Base-by-base conservation (phyloP, 2,113 vertebrate genomes). In the Pan paniscus region DNA sequence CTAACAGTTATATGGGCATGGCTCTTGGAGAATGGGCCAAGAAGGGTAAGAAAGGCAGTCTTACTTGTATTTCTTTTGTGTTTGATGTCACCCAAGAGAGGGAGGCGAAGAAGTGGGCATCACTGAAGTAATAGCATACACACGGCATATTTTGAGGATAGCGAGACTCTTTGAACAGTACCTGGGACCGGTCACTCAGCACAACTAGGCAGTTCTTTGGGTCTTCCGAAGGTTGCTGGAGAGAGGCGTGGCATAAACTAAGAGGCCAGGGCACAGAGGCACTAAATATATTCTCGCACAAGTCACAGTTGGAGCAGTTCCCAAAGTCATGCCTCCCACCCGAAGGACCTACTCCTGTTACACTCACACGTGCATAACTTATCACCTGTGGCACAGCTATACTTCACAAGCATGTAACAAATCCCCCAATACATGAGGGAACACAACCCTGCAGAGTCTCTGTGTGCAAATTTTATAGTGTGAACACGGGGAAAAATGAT, bases 131-230 rank as follows among this genome's bases (percentile, higher is more conserved):
- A 57, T 95, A 35, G 75, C 98, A 98, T 79, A 98, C 48, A 6
- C 72, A 52, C 0, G 97, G 98, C 96, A 98, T 97, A 52, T 82
- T 73, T 38, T 97, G 96, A 76, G 98, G 98, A 35, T 46, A 61
- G 76, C 96, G 93, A 86, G 97, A 97, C n/a, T 98, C 98, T 64
- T 46, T 96, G 96, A 97, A 98, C 40, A 98, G 64, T 12, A 97
- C 78, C 75, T 80, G 40, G 40, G 98, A 90, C 16, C 55, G 89
- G 97, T 98, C 98, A 11, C 98, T 98, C 90, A 98, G 93, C 79
- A 97, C 75, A 32, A 97, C 27, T 32, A 50, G 1, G 0, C 64
- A 61, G 4, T 6, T 85, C 48, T 91, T 95, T 23, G 6, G 10
- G 0, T 57, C 20, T 18, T 25, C 30, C 91, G 5, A 0, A 40